These are phyloP conservation scores for Diarsia rubi DNA, from an alignment of 2,888 invertebrate species.

Conservation along the genomic window DNA sequence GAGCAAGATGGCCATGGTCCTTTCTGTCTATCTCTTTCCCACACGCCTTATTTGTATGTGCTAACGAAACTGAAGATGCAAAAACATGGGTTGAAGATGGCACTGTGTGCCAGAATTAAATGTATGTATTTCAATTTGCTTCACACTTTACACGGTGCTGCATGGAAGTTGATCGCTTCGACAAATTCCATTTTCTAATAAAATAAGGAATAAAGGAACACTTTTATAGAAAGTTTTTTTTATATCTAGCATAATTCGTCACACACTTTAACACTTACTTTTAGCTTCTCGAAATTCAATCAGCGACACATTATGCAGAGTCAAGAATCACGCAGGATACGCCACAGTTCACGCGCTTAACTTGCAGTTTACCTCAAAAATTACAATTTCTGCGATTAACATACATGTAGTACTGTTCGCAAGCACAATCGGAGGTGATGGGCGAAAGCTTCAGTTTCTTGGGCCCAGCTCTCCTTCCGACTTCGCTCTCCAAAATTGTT, in stretches of 20 bases:
- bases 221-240: conserved; percentile 17
- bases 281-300: conserved; percentile 23
- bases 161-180: conserved; percentile 68
- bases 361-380: conserved; percentile 31
- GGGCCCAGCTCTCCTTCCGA: conserved; percentile 64
- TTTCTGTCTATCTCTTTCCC: conserved; percentile 80
- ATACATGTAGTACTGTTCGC: conserved; percentile 67
- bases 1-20: conserved; percentile 90
- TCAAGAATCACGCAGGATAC: conserved; percentile 34
- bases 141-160: conserved; percentile 65
- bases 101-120: conserved; percentile 49
- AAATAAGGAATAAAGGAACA: conserved; percentile 18
- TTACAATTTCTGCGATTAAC: conserved; percentile 63
- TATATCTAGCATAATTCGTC: conserved; percentile 8
- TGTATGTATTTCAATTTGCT: conserved; percentile 67
- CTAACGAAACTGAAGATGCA: conserved; percentile 84
- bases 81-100: conserved; percentile 59
- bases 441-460: conserved; percentile 78
- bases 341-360: conserved; percentile 55
- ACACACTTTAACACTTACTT: conserved; percentile 15
- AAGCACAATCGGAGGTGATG: conserved; percentile 53
- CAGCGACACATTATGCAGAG: conserved; percentile 22
- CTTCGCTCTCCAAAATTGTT: conserved; percentile 7
- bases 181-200: conserved; percentile 41
- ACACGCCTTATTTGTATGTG: conserved; percentile 78